phyloP scores from a whole-genome alignment of 2,888 invertebrate species.

The Beris chalybata region DNA sequence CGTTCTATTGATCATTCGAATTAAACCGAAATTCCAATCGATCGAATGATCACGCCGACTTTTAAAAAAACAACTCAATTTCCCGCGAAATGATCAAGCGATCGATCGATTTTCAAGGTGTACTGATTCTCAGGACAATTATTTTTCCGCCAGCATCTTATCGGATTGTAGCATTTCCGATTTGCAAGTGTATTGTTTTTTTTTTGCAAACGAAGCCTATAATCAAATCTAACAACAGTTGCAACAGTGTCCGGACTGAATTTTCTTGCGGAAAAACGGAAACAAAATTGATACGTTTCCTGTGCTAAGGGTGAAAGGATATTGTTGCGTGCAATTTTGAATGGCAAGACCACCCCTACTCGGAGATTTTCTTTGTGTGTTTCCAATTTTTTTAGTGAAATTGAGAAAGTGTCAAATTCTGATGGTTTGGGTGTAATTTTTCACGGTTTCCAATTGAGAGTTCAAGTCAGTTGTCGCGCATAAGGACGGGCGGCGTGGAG shows the following conservation, averaged over 20 bases:
- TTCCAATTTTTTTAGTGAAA: not conserved
- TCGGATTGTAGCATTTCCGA: slow-evolving; percentile 14
- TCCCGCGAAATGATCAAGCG: not conserved
- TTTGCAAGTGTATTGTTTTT: slow-evolving; percentile 2
- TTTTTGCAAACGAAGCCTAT: not conserved
- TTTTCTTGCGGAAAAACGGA: slow-evolving; percentile 31
- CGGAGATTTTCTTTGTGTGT: not conserved
- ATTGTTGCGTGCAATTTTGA: slow-evolving; percentile 30
- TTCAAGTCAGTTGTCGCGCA: not conserved
- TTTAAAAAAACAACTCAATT: too few species aligned
- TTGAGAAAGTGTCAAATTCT: slow-evolving; percentile 20
- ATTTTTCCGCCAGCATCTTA: not conserved
- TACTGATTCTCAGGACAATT: not conserved
- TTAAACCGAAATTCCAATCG: slow-evolving; percentile 24
- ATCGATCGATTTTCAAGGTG: not conserved
- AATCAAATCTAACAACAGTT: slow-evolving; percentile 9
- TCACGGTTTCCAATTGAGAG: slow-evolving; percentile 23
- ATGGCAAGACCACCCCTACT: slow-evolving; percentile 31
- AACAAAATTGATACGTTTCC: slow-evolving; percentile 39
- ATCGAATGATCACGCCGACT: slow-evolving; percentile 5
- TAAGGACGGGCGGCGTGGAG: too few species aligned
- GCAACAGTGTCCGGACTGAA: not conserved
- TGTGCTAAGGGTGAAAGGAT: slow-evolving; percentile 24
- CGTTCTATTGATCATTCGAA: slow-evolving; percentile 18
- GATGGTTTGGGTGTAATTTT: slow-evolving; percentile 25